Evolutionary conservation across 2,113 vertebrate genomes (phyloP), one percentile per base, ranked within the genome.

Genomic region (Mohoua ochrocephala): DNA sequence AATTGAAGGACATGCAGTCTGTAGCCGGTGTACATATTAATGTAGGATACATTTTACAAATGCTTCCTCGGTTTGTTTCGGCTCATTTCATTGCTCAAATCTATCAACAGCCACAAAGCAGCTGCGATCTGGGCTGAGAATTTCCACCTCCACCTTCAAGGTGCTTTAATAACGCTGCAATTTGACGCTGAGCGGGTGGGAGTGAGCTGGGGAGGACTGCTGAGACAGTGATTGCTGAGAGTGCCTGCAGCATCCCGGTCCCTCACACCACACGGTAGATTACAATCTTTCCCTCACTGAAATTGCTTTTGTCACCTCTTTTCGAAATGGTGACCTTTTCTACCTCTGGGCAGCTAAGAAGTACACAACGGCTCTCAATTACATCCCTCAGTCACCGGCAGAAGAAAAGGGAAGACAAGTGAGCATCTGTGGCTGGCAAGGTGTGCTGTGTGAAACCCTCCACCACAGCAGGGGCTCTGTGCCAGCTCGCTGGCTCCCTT

Each of bases 251-350:
- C 94, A 94, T 94, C 61, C 86, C 69, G 56, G 91, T 93, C 81
- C 93, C 84, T 87, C 91, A 77, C 59, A 50, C 91, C 95, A 76
- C 84, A 69, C 17, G 5, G 60, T 92, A 93, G 95, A 95, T 97
- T 97, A 84, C 78, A 95, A 88, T 91, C 92, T 93, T 95, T 88
- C 87, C 89, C 84, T 97, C 83, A 1, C 26, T 96, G 94, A 98
- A 97, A 96, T 93, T 97, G 95, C 93, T 97, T 97, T 94, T 97
- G 95, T 96, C 95, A 89, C 95, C 93, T 97, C 88, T 94, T 93
- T 88, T 87, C 87, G 78, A 92, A 95, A 92, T 74, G 57, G 65
- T 92, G 95, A 97, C 78, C 94, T 93, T 95, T 97, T 73, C 54
- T 91, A 89, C 88, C 91, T 96, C 84, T 87, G 47, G 88, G 87